Evolutionary conservation across 2,113 vertebrate species (phyloP), one percentile per base, ranked within the genome.

Genomic region (Onychostoma macrolepis): DNA sequence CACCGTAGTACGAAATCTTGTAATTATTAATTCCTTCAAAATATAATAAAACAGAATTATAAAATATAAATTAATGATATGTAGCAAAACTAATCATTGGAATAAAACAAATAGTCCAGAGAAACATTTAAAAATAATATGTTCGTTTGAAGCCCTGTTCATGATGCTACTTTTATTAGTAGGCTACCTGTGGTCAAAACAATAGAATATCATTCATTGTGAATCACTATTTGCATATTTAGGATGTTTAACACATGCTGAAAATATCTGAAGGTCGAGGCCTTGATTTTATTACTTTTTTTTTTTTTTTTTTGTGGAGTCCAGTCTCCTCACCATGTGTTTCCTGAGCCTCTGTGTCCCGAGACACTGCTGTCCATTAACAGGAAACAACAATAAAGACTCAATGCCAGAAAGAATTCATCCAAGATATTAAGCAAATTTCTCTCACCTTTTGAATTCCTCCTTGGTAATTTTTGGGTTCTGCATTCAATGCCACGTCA

Each of bases 351-450:
- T 58, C 88, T 77, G 38, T 76, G 28, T 80, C 63, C 72, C 28
- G 24, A 56, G 48, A 80, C n/a, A 26, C 12, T 80, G 26, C 17
- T 50, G 28, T 58, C 63, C 38, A 61, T 61, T 61, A 61, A n/a
- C 56, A 84, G 85, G 41, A 89, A 82, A 48, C 67, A 75, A 75
- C 50, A 76, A 82, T 63, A 58, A 69, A 86, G 71, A 82, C 78
- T 48, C 6, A 28, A 24, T 56, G 17, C 38, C 83, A 41, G 38
- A 61, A 79, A 48, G 3, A 65, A 83, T 28, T n/a, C 38, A 77
- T 58, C 12, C 33, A 21, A 65, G 63, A 58, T 43, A 56, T 85
- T 13, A 81, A 61, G 63, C 65, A 21, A 17, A 45, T 38, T 63
- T 45, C 36, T 45, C n/a, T 65, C 4, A 28, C 56, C 15, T 43